phyloP scores from a whole-genome alignment of 2,888 invertebrate genomes.

The Xylota segnis region DNA sequence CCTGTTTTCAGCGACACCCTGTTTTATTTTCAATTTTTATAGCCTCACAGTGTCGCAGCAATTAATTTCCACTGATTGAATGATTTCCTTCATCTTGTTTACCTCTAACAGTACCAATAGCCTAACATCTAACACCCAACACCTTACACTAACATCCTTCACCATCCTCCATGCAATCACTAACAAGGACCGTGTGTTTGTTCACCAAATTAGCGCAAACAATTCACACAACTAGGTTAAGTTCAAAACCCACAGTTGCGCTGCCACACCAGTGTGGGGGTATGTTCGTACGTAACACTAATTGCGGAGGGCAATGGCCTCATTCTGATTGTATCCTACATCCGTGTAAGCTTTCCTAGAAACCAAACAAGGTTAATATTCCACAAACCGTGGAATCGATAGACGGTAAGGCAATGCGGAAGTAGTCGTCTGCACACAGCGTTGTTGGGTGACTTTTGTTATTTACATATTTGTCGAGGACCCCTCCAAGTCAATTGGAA shows the following conservation, averaged over 20 bases:
- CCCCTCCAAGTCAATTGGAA: constrained; percentile 51
- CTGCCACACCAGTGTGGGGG: not conserved
- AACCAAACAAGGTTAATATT: constrained; percentile 30
- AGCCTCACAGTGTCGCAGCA: constrained; percentile 4
- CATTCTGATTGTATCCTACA: constrained; percentile 7
- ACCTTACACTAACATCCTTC: not conserved
- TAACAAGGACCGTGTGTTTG: constrained; percentile 26
- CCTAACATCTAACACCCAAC: not conserved
- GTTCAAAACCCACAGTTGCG: constrained; percentile 27
- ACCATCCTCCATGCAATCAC: not conserved
- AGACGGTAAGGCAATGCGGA: constrained; percentile 21
- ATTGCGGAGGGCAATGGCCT: constrained; percentile 42
- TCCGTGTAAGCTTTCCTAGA: not conserved
- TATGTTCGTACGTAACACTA: constrained; percentile 21
- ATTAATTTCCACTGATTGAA: constrained; percentile 30
- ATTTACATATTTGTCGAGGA: constrained; percentile 29
- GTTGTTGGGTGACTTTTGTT: constrained; percentile 39
- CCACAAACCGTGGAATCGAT: constrained; percentile 3
- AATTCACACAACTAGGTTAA: constrained; percentile 43
- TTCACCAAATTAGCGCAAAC: constrained; percentile 35
- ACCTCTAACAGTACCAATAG: constrained; percentile 8
- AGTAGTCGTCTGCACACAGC: constrained; percentile 1
- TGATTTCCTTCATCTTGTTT: not conserved
- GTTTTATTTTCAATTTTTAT: not conserved
- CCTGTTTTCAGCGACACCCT: constrained; percentile 1